Conservation (phyloP, 2,797 vertebrate species). For the Tinamus major region DNA sequence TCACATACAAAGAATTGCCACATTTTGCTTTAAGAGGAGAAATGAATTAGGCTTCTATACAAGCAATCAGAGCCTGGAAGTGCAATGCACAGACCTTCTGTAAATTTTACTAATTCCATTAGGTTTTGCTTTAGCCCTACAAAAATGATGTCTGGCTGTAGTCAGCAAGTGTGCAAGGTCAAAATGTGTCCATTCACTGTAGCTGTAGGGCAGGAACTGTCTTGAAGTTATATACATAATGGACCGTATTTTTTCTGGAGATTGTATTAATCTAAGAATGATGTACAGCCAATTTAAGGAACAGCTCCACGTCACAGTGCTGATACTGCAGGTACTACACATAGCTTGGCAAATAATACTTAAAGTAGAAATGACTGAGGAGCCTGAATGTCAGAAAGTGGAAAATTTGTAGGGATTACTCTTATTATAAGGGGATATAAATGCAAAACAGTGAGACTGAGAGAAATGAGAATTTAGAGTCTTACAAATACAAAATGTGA, state of each 20-base stretch:
- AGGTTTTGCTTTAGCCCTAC: background rate
- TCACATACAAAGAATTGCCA: background rate
- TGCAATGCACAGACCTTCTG: background rate
- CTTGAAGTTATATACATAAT: background rate
- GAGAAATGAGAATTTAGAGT: background rate
- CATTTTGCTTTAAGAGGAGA: background rate
- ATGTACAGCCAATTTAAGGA: background rate
- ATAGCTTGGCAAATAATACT: background rate
- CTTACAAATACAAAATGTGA: background rate
- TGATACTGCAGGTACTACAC: background rate
- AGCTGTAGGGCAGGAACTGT: background rate
- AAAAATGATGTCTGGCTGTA: background rate
- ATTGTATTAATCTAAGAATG: background rate
- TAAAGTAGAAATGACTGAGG: background rate
- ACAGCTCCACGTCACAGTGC: background rate
- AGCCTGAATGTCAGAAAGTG: background rate
- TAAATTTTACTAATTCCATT: background rate
- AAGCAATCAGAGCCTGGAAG: background rate
- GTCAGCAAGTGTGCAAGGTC: background rate
- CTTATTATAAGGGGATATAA: background rate
- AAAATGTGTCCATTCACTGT: background rate
- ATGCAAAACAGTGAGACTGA: background rate
- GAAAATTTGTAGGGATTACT: background rate
- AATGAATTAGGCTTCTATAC: background rate
- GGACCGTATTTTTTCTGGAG: background rate